Base-by-base conservation (phyloP, 2,888 invertebrate species). In the Temnothorax rugatulus region DNA sequence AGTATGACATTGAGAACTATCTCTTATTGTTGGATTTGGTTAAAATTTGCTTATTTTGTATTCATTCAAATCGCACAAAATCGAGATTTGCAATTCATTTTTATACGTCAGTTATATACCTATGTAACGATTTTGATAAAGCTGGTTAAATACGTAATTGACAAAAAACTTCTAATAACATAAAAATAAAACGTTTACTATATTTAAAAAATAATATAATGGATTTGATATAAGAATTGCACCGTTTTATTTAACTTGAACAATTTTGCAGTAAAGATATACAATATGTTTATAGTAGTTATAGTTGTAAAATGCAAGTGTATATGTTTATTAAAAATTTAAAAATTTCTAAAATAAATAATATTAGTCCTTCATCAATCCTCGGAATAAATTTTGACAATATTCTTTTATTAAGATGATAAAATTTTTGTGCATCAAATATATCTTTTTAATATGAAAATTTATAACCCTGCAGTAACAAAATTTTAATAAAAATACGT, bases 401-500 rank as follows among this genome's bases (percentile, higher is more conserved):
- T 38, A 38, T 38, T 64, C 5, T 64, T 21, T 64, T 15, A 64
- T 41, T 50, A 41, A 21, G 44, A 21, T 64, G 3, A 15, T 5
- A 3, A 44, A 25, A 64, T 13, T 64, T 2, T 64, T n/a, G 0
- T 63, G n/a, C 3, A 18, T 61, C 11, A 38, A 61, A 11, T n/a
- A 38, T 38, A 38, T n/a, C 4, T 63, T 11, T n/a, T 64, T 41
- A 64, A 64, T 1, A 38, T 64, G 21, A 2, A 71, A 38, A 38
- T 38, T 54, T 38, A 50, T 52, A 71, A 52, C 41, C 18, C 7
- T n/a, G 8, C 25, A 18, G n/a, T 21, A 54, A 57, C 0, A 25
- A 57, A 41, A 57, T 25, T 73, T 73, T 3, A 21, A 64, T 29
- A 75, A 76, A 64, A 64, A 64, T 76, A 21, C 9, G 5, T 29